Evolutionary conservation across 1,140 invertebrate species (phyloP).

Genomic region (Eueides isabella): DNA sequence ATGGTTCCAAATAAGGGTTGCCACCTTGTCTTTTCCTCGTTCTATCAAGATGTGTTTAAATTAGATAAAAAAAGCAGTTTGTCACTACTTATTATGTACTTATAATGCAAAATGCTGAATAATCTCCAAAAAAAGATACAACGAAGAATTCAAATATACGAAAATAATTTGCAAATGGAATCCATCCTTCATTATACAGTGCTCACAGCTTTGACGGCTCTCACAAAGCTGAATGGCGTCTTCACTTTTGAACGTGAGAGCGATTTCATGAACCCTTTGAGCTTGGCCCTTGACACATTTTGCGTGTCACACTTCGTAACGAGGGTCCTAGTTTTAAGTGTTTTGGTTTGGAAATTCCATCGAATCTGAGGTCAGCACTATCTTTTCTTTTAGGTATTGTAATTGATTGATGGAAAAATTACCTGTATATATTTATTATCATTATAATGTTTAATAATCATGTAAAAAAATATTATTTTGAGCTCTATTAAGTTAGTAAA

Average conservation of each 20-base stretch:
- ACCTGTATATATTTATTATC: not conserved
- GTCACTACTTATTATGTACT: not conserved
- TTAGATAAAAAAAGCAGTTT: not conserved
- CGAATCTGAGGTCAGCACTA: not conserved
- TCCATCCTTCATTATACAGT: conserved; percentile 29
- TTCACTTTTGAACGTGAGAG: conserved; percentile 42
- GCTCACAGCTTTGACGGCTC: conserved; percentile 32
- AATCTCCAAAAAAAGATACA: not conserved
- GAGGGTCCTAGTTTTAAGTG: conserved; percentile 34
- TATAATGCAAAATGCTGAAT: not conserved
- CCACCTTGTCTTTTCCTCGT: not conserved
- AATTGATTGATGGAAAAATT: not conserved
- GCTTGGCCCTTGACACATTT: conserved; percentile 48
- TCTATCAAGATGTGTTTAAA: not conserved
- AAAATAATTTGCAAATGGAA: conserved; percentile 20
- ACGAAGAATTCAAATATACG: not conserved
- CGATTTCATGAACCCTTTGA: conserved; percentile 43
- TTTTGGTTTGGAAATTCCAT: conserved; percentile 34
- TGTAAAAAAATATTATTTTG: too few relatives aligned
- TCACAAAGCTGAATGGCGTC: conserved; percentile 36
- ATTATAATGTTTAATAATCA: too few relatives aligned
- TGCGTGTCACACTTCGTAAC: conserved; percentile 41
- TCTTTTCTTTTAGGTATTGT: not conserved
- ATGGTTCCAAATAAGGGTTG: too few relatives aligned
- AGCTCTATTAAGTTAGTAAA: too few relatives aligned